Base-by-base conservation (phyloP, 2,888 invertebrate genomes). In the Drosophila lutescens region DNA sequence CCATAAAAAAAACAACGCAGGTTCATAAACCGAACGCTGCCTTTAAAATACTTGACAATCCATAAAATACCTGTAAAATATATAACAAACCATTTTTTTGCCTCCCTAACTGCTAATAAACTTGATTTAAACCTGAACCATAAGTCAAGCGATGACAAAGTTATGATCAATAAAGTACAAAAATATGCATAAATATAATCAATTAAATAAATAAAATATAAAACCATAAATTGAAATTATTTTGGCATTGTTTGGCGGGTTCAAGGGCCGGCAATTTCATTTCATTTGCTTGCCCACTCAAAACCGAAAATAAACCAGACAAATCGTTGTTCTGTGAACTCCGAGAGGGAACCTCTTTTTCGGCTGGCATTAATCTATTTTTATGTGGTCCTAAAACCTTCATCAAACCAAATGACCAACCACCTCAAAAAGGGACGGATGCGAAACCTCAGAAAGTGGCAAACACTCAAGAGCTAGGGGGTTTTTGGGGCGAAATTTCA, bases 381-480 rank as follows among this genome's bases (percentile, higher is more conserved):
- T 82, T 67, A 82, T 78, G 78, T 70, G 78, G 65, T 63, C 72
- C 79, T 73, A 69, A 79, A 79, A 78, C 80, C 85, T 72, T 70
- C 78, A 78, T 85, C 79, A 85, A 78, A 15, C 57, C 43, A 68
- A 68, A 68, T 62, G 53, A 56, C 34, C 62, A 55, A n/a, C 38
- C 51, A 46, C 23, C 49, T 38, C 51, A 54, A 67, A 47, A 69
- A 68, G 20, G 54, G 60, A 36, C 51, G 17, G 49, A 40, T 51
- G 56, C n/a, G 38, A 59, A 84, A 77, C 41, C 68, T 55, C 59
- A 77, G 66, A 76, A 77, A 63, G 61, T 65, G 49, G 80, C 77
- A 77, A 73, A 74, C 77, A 75, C 72, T 47, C 12, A 44, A 50
- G 10, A 26, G 57, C 40, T 12, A 20, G 10, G 30, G 20, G n/a